phyloP scores from a whole-genome alignment of 2,113 vertebrate species.

The Sinocyclocheilus maitianheensis region DNA sequence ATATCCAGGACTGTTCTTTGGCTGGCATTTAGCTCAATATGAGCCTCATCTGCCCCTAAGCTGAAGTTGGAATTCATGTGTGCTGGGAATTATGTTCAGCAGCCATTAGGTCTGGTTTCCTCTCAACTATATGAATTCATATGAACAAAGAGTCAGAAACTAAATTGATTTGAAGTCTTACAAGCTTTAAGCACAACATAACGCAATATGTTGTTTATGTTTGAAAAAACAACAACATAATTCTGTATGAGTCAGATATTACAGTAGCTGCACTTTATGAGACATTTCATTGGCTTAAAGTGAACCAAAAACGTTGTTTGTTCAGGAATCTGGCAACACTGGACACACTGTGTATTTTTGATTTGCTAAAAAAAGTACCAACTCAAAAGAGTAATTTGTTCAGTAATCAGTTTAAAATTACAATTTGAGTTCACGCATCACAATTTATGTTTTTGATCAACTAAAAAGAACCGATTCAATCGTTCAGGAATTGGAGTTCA shows the following conservation, averaged over 20 bases:
- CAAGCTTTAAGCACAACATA: not conserved
- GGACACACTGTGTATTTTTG: not conserved
- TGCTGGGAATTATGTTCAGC: not conserved
- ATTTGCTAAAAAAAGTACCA: not conserved
- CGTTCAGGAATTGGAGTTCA: not conserved
- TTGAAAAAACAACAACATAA: too few relatives aligned
- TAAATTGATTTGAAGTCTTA: not conserved
- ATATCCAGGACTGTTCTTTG: slow-evolving; percentile 19
- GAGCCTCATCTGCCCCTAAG: slow-evolving; percentile 1
- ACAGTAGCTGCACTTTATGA: not conserved
- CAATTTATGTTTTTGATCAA: not conserved
- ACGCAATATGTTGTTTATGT: not conserved
- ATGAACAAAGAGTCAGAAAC: not conserved
- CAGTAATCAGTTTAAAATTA: not conserved
- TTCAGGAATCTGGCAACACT: not conserved
- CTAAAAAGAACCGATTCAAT: not conserved
- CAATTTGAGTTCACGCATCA: not conserved
- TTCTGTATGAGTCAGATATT: too few relatives aligned
- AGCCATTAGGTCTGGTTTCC: not conserved
- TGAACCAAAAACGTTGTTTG: not conserved
- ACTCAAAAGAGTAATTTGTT: not conserved
- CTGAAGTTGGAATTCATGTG: not conserved
- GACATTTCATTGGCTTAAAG: not conserved
- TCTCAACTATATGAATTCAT: not conserved
- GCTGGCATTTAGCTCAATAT: slow-evolving; percentile 35